Conservation (phyloP, 1,140 invertebrate genomes). For the Ostrea denselamellosa region DNA sequence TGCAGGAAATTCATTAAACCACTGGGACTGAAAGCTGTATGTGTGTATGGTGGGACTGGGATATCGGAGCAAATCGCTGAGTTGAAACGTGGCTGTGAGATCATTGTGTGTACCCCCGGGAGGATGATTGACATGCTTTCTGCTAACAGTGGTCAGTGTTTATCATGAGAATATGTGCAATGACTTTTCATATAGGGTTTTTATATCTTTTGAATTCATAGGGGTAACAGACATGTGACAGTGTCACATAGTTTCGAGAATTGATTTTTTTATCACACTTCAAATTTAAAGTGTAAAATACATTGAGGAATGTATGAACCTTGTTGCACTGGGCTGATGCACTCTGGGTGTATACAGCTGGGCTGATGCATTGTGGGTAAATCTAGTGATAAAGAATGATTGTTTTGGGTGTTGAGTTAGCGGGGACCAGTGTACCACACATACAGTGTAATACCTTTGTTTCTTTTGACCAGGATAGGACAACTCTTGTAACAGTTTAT, state of each 20-base stretch:
- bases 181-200: background rate
- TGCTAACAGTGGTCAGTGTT: constrained; percentile 92
- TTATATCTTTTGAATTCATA: background rate
- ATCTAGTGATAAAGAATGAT: too few relatives aligned
- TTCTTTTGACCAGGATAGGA: constrained; percentile 61
- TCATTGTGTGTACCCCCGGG: constrained; percentile 99
- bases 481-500: constrained; percentile 44
- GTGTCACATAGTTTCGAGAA: background rate
- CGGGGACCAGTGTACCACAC: constrained; percentile 59
- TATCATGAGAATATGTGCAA: background rate
- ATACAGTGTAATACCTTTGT: constrained; percentile 67
- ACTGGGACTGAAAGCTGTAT: constrained; percentile 91
- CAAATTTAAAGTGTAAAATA: background rate
- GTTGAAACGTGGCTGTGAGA: constrained; percentile 97
- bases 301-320: too few relatives aligned
- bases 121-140: constrained; percentile 99
- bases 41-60: constrained; percentile 99
- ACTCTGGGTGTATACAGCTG: background rate
- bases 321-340: background rate
- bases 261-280: background rate
- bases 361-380: background rate
- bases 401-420: background rate
- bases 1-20: constrained; percentile 97
- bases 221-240: background rate
- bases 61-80: constrained; percentile 99